Evolutionary conservation across 2,888 invertebrate species (phyloP).

Genomic region (Catotricha subobsoleta): DNA sequence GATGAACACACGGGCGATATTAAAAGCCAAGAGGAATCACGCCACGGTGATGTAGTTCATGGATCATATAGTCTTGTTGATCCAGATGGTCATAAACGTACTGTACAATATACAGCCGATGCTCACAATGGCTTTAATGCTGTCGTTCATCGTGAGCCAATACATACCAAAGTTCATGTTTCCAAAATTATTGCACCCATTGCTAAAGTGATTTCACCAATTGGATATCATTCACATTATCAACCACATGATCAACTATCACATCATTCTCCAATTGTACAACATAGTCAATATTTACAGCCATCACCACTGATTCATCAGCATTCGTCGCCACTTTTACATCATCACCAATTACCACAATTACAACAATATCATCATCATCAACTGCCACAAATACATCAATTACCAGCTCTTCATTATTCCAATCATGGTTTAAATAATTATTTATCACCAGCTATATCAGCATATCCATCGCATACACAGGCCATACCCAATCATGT

Average conservation of each 20-base stretch:
- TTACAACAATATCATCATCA: too few relatives aligned
- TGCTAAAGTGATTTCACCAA: constrained; percentile 9
- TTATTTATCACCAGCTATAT: too few relatives aligned
- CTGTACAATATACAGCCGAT: constrained; percentile 29
- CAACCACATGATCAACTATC: neutral
- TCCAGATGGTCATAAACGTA: constrained; percentile 26
- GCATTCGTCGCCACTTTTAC: too few relatives aligned
- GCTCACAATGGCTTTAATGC: constrained; percentile 29
- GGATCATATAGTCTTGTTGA: constrained; percentile 27
- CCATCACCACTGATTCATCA: too few relatives aligned
- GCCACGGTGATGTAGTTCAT: constrained; percentile 26
- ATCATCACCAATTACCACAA: too few relatives aligned
- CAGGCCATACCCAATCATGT: too few relatives aligned
- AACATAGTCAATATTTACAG: too few relatives aligned
- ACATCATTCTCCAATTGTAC: too few relatives aligned
- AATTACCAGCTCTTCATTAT: too few relatives aligned
- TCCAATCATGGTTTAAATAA: too few relatives aligned
- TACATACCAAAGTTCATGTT: constrained; percentile 14
- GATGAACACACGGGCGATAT: constrained; percentile 26
- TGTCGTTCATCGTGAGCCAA: constrained; percentile 25
- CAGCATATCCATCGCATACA: too few relatives aligned
- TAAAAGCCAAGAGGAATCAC: constrained; percentile 26
- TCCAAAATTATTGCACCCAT: constrained; percentile 14
- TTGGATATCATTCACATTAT: neutral
- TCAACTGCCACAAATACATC: too few relatives aligned